Evolutionary conservation across 2,113 vertebrate genomes (phyloP).

Genomic region (Rhombomys opimus): DNA sequence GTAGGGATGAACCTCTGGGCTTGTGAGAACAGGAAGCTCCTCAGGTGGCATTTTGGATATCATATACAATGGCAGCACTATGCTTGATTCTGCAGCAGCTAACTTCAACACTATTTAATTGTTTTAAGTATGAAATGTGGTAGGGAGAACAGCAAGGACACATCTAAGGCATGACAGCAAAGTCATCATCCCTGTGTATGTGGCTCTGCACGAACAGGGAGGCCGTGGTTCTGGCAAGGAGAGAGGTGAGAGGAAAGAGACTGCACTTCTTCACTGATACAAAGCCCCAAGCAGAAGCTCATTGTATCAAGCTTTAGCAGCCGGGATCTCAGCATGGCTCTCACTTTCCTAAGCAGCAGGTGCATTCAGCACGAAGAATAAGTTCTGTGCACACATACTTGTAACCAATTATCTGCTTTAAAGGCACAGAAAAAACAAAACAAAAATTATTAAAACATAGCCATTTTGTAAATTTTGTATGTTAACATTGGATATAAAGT

Average conservation of each 20-base stretch:
- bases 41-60: neutral
- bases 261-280: slow-evolving; percentile 3
- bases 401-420: slow-evolving; percentile 51
- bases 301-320: neutral
- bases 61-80: neutral
- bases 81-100: neutral
- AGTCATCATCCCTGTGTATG: neutral
- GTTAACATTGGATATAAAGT: neutral
- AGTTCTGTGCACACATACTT: slow-evolving; percentile 8
- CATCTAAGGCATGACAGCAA: neutral
- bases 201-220: neutral
- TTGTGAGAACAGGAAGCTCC: slow-evolving; percentile 19
- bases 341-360: neutral
- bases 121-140: neutral
- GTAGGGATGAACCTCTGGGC: neutral
- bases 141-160: slow-evolving; percentile 38
- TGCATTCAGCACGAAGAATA: neutral
- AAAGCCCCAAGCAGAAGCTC: slow-evolving; percentile 44
- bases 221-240: neutral
- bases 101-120: slow-evolving; percentile 34
- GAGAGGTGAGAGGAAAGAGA: neutral
- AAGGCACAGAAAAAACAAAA: slow-evolving; percentile 18
- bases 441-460: slow-evolving; percentile 48
- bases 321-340: neutral
- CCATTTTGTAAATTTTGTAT: neutral